These are phyloP conservation scores for Lasiurus cinereus DNA, from an alignment of 2,113 vertebrate species.

Conservation along the genomic window DNA sequence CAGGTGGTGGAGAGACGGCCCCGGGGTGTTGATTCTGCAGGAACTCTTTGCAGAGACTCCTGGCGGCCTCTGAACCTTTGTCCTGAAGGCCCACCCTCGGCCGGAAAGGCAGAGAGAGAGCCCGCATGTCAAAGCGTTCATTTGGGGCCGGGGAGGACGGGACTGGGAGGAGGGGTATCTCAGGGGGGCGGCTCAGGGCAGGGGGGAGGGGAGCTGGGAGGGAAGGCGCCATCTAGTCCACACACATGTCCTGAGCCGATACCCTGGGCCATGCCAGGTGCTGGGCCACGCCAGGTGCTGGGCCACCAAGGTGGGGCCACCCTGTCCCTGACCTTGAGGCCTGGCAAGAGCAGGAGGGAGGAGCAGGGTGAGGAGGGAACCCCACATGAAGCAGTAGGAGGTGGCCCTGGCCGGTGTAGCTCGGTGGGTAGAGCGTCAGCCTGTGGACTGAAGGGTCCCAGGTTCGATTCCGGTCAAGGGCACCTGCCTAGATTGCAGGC, in stretches of 20 bases:
- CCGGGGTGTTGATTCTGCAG: neutral
- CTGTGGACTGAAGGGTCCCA: no score
- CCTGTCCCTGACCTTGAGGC: neutral
- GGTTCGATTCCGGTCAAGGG: no score
- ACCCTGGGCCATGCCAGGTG: neutral
- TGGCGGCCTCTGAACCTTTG: neutral
- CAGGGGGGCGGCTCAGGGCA: neutral
- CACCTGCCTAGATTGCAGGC: no score
- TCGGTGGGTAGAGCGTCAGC: no score
- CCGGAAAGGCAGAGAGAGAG: neutral
- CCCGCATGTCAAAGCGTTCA: neutral
- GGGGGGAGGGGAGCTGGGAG: accelerated
- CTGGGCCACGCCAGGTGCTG: neutral
- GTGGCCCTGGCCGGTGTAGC: no score
- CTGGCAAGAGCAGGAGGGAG: neutral
- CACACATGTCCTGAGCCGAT: accelerated
- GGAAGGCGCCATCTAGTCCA: neutral
- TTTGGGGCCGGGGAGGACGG: accelerated
- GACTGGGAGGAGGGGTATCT: neutral
- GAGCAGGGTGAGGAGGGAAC: neutral
- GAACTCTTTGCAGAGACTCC: neutral
- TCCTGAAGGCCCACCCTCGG: neutral
- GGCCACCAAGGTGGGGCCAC: neutral
- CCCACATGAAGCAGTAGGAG: no score
- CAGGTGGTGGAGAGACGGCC: neutral